Conservation (phyloP, 92 coral and sea anemone genomes). For the Palythoa caribaeorum region DNA sequence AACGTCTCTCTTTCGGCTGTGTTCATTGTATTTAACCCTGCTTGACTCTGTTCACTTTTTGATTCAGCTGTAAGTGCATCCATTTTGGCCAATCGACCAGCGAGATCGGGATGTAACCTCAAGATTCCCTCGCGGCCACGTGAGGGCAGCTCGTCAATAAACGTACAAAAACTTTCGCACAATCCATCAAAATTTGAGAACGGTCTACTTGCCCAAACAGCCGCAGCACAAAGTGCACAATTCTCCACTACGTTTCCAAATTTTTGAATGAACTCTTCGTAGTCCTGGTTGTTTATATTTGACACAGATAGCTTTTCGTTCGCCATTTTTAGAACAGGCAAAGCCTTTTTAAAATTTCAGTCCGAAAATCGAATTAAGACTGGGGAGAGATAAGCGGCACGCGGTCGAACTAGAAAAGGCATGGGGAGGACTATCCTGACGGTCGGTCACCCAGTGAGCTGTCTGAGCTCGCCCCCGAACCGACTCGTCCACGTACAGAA, state of each 20-base stretch:
- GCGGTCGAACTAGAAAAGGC: no score
- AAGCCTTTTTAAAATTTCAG: no score
- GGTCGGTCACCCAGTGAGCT: no score
- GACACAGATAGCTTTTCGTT: conserved; percentile 14
- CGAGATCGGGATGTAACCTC: conserved; percentile 77
- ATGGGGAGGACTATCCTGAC: no score
- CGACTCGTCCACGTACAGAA: no score
- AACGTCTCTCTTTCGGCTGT: conserved; percentile 55
- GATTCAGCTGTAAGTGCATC: conserved; percentile 79
- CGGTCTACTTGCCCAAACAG: conserved; percentile 66
- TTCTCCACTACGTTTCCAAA: conserved; percentile 79
- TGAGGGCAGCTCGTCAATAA: conserved; percentile 72
- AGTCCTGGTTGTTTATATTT: conserved; percentile 56
- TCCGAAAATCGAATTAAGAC: no score
- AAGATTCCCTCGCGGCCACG: conserved; percentile 71
- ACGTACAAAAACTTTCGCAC: conserved; percentile 55
- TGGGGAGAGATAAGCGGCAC: no score
- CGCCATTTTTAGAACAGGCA: not conserved
- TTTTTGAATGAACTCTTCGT: conserved; percentile 60
- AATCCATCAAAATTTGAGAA: conserved; percentile 67
- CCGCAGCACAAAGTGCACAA: conserved; percentile 74
- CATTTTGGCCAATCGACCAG: conserved; percentile 55
- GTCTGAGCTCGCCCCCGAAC: no score
- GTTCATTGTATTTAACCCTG: conserved; percentile 68
- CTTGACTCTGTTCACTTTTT: conserved; percentile 76